Percentiles rank a stretch among this genome's conserved stretches.
phyloP scores from a whole-genome alignment of 2,113 vertebrate genomes.

The Hemiscyllium ocellatum region DNA sequence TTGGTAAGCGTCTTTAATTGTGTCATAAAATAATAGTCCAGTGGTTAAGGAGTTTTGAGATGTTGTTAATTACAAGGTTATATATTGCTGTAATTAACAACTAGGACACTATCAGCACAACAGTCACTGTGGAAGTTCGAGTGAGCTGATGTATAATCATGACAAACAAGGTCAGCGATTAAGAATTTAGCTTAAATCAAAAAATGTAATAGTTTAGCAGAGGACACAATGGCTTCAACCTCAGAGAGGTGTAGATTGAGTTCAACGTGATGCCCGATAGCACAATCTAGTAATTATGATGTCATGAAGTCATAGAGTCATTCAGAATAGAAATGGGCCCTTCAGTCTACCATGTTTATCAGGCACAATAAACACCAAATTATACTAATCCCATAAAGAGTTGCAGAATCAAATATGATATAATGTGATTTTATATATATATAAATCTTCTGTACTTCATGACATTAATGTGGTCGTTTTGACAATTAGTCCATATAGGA shows the following conservation, averaged over 20 bases:
- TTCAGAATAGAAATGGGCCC: no score
- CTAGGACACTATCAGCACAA: neutral
- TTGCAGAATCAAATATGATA: neutral
- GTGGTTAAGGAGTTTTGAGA: neutral
- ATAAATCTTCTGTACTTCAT: neutral
- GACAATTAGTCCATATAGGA: neutral
- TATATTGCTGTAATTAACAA: constrained; percentile 3
- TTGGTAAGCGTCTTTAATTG: neutral
- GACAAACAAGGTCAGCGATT: neutral
- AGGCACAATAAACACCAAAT: no score
- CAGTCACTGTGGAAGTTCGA: neutral
- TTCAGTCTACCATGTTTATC: no score
- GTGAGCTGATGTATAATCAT: neutral
- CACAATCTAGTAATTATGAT: neutral
- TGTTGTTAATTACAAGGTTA: neutral
- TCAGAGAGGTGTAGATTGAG: neutral
- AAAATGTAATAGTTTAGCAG: neutral
- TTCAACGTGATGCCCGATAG: neutral
- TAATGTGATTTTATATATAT: neutral
- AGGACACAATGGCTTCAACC: neutral
- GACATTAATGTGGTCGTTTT: neutral
- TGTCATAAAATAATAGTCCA: neutral
- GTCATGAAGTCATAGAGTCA: neutral
- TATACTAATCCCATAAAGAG: no score
- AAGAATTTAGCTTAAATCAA: neutral